Conservation (phyloP, 1,140 invertebrate genomes). For the Bathynomus jamesi region DNA sequence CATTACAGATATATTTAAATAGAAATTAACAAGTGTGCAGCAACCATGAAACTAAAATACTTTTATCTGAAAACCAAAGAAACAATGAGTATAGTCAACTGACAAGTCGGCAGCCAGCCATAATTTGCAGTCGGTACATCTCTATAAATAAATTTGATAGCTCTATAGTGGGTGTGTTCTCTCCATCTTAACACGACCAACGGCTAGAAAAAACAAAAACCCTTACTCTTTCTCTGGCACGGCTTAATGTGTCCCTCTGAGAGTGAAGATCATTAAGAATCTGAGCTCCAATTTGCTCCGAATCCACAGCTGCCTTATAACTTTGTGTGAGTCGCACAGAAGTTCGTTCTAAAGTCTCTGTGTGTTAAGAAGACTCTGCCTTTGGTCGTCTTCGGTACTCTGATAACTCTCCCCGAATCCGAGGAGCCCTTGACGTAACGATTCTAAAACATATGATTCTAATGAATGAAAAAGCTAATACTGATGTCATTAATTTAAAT, state of each 20-base stretch:
- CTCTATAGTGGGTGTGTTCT: background rate
- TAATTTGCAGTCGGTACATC: too few species aligned
- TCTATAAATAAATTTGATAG: too few species aligned
- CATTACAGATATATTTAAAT: too few species aligned
- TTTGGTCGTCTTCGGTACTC: conserved; percentile 62
- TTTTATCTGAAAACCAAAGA: too few species aligned
- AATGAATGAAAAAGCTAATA: too few species aligned
- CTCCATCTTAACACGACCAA: background rate
- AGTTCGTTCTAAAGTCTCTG: conserved; percentile 71
- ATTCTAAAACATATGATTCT: too few species aligned
- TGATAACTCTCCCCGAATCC: conserved; percentile 33
- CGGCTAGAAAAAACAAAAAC: conserved; percentile 7
- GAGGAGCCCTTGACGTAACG: too few species aligned
- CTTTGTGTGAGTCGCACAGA: conserved; percentile 72
- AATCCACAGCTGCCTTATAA: conserved; percentile 77
- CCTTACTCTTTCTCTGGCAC: conserved; percentile 64
- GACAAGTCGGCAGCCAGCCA: too few species aligned
- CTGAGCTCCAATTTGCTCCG: conserved; percentile 73
- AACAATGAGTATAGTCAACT: too few species aligned
- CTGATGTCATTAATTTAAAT: too few species aligned
- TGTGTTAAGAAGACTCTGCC: conserved; percentile 73
- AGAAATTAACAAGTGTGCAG: too few species aligned
- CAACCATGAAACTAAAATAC: too few species aligned
- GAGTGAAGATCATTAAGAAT: conserved; percentile 72
- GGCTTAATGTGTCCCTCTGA: conserved; percentile 77